Conservation (phyloP, 2,113 vertebrate species). For the Pungitius pungitius region DNA sequence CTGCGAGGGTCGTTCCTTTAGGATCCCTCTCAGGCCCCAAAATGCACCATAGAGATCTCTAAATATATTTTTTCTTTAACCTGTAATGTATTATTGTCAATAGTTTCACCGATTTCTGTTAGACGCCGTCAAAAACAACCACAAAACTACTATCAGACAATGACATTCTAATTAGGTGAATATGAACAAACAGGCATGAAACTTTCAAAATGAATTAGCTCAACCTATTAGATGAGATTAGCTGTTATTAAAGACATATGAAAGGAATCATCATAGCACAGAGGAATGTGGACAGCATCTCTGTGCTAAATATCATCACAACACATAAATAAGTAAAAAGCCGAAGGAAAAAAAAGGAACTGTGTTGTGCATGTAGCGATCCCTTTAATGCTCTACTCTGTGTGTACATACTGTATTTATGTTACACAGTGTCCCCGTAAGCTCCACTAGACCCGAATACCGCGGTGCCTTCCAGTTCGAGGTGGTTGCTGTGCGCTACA, state of each 20-base stretch:
- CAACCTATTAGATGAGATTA: not conserved
- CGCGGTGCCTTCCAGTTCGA: constrained; percentile 16
- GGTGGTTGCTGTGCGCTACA: constrained; percentile 9
- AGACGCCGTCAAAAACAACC: not conserved
- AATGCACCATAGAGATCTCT: not conserved
- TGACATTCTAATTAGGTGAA: not conserved
- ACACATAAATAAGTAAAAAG: not conserved
- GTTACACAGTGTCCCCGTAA: not conserved
- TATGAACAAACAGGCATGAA: not conserved
- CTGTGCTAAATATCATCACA: not conserved
- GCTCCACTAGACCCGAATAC: not conserved
- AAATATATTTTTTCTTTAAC: not conserved
- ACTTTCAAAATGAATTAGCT: not conserved
- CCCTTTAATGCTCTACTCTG: too few species aligned
- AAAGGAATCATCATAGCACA: not conserved
- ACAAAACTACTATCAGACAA: not conserved
- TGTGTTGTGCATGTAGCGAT: not conserved
- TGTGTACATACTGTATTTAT: not conserved
- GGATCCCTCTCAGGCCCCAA: not conserved
- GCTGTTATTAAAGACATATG: not conserved
- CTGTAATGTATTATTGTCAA: not conserved
- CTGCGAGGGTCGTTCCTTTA: not conserved
- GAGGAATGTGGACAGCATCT: not conserved
- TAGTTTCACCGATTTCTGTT: not conserved
- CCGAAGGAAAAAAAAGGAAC: not conserved